These are phyloP conservation scores for Carcinoscorpius rotundicauda DNA, from an alignment of 1,140 invertebrate species.

Conservation along the genomic window DNA sequence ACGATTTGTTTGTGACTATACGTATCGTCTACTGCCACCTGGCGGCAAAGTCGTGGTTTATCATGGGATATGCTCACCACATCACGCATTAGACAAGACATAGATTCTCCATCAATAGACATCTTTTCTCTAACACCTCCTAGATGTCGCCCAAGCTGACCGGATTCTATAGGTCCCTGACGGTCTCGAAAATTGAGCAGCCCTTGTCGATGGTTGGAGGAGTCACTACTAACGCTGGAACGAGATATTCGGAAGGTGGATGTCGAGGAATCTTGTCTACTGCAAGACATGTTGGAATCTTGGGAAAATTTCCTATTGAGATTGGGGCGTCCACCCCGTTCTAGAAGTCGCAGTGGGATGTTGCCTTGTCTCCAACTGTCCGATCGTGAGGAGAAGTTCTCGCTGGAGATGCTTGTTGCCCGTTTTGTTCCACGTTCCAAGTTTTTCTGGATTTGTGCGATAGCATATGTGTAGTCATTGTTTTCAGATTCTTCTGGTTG, in stretches of 20 bases:
- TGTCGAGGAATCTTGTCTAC: slow-evolving; percentile 16
- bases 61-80: slow-evolving; percentile 6
- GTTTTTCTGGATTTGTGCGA: slow-evolving; percentile 43
- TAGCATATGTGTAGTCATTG: slow-evolving; percentile 1
- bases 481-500: background rate
- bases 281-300: slow-evolving; percentile 14
- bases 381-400: slow-evolving; percentile 68
- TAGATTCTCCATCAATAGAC: background rate
- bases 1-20: background rate
- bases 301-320: background rate
- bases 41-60: slow-evolving; percentile 22
- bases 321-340: background rate
- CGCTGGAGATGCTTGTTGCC: slow-evolving; percentile 53
- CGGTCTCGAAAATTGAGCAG: background rate
- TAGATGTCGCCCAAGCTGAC: background rate
- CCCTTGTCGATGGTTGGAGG: background rate
- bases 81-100: background rate
- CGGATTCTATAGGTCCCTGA: background rate
- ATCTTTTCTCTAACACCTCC: background rate
- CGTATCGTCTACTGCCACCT: slow-evolving; percentile 20
- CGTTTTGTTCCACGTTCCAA: slow-evolving; percentile 45
- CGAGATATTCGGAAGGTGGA: slow-evolving; percentile 19
- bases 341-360: slow-evolving; percentile 44
- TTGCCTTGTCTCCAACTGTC: slow-evolving; percentile 55
- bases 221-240: slow-evolving; percentile 18